Base-by-base conservation (phyloP, 2,888 invertebrate genomes). In the Leptopilina syphax region DNA sequence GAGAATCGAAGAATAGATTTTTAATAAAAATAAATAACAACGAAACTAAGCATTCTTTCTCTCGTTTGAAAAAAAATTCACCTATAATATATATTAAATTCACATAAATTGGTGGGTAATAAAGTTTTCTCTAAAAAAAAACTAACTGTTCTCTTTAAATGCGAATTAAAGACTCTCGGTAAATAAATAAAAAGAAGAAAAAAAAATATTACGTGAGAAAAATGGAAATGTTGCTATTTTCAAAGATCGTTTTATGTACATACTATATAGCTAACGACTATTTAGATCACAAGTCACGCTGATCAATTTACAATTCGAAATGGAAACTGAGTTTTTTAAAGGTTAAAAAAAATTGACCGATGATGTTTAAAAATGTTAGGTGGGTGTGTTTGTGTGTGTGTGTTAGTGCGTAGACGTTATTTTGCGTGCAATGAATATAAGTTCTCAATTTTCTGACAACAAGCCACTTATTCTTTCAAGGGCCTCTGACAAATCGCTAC, bases 241-340 rank as follows among this genome's bases (percentile, higher is more conserved):
- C 27, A 70, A 18, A n/a, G n/a, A 44, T 50, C 50, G 47, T 47
- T 47, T 47, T 47, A 47, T 47, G 9, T 47, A 47, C 9, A 18
- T 18, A 18, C 8, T 27, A 13, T 4, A 41, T 67, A 18, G 34
- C 67, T 68, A 50, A 50, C 50, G 47, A 18, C 27, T 1, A 70
- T 70, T 70, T 70, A 54, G 70, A 70, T 70, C 54, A 54, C 70
- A 70, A n/a, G n/a, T 70, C 70, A 70, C 70, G 70, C 70, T 70
- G 13, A 70, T 70, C 70, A 54, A 70, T 70, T 70, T 70, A 70
- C 54, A 70, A 70, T 70, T 70, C 54, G 70, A 24, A n/a, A 70
- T 54, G 54, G 70, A 70, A 54, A 54, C 54, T 34, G 3, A 34
- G 34, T 34, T 54, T 27, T 66, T 13, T 18, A 54, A 8, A 13